Base-by-base conservation (phyloP, 2,888 invertebrate genomes). In the Cataglyphis altisquamis region DNA sequence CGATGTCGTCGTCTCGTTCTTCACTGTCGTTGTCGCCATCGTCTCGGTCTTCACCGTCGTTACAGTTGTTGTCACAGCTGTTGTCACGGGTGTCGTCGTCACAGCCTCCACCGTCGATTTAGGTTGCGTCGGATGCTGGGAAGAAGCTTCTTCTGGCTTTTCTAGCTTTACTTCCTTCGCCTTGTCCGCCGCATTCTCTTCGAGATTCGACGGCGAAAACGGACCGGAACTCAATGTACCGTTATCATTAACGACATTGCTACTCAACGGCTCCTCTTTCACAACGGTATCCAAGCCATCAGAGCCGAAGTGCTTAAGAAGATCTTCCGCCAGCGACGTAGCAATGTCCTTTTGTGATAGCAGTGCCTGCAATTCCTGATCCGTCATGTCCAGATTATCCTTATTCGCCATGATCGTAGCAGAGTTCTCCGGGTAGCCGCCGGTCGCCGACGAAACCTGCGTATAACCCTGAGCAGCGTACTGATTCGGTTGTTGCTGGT, bases 291-390 rank as follows among this genome's bases (percentile, higher is more conserved):
- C 96, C 0, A 97, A 95, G 86, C 96, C 97, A 18, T 97, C 96
- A 29, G 97, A 97, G 15, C 97, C 97, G 92, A 98, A 97, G 91
- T 98, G 97, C 94, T 98, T 98, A 78, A 98, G 95, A 83, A 98
- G 95, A 95, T 98, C 98, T 94, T 98, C 98, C 63, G 98, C 98
- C 86, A 98, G 95, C 57, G 97, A 97, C 84, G 98, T 97, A 0
- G 97, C 96, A 72, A 97, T 96, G 92, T 97, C 97, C 90, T 97
- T 97, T 89, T 97, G 97, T 0, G 97, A 97, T n/a, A 97, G 95
- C 60, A 97, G 94, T 85, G 97, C 97, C 89, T 97, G 97, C 55
- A 97, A 94, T 90, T 97, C 97, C 94, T 97, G 97, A 91, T 97
- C 97, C 88, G 96, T 96, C 4, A 97, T 96, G 80, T 96, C 96